Evolutionary conservation across 2,113 vertebrate genomes (phyloP).

Genomic region (Hypanus sabinus): DNA sequence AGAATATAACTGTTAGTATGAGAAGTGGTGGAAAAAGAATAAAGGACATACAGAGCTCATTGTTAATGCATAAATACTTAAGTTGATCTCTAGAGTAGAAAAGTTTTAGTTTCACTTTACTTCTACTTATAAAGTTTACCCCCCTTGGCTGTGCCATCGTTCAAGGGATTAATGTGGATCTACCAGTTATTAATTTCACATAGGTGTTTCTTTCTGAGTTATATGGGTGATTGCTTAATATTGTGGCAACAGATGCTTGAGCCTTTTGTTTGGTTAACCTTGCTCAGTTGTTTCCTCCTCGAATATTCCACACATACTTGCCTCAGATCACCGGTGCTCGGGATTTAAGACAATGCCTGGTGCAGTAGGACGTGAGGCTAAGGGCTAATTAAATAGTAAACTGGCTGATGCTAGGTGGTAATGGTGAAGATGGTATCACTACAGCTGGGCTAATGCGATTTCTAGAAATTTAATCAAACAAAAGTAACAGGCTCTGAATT

Average conservation of each 20-base stretch:
- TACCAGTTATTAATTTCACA: not conserved
- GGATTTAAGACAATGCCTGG: not conserved
- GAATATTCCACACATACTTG: not conserved
- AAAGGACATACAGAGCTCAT: not conserved
- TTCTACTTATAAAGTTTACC: not conserved
- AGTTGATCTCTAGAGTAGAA: not conserved
- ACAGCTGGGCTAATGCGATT: not conserved
- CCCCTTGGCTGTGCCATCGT: not conserved
- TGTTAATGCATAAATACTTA: no score
- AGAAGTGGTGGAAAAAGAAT: not conserved
- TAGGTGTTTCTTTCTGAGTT: not conserved
- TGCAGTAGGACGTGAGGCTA: not conserved
- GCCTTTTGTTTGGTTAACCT: not conserved
- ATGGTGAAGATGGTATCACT: not conserved
- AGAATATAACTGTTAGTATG: not conserved
- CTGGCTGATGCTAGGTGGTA: not conserved
- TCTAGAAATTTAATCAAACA: not conserved
- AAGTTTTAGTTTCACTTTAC: not conserved
- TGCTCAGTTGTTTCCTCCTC: no score
- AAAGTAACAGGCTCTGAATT: not conserved
- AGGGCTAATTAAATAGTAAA: not conserved
- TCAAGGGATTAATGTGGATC: not conserved
- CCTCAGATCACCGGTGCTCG: not conserved
- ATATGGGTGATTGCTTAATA: no score
- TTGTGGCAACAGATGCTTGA: not conserved